Conservation (phyloP, 2,797 vertebrate species). For the Lophius americanus region DNA sequence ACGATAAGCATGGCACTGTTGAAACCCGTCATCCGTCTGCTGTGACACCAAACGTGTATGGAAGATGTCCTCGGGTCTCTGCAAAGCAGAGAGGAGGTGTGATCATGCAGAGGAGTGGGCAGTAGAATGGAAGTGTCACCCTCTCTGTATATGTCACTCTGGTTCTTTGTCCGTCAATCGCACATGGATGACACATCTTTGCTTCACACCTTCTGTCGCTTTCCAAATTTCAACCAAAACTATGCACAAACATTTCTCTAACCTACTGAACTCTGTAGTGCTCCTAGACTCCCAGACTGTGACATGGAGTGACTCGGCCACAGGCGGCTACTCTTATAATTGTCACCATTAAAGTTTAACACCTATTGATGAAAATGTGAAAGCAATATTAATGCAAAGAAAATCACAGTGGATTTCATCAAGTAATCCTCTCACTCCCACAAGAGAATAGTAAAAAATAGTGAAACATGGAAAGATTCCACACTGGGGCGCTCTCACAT, state of each 20-base stretch:
- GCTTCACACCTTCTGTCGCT: conserved; percentile 13
- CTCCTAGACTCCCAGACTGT: background rate
- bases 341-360: background rate
- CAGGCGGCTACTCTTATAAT: background rate
- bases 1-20: conserved; percentile 64
- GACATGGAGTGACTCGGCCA: too few species aligned
- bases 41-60: conserved; percentile 69
- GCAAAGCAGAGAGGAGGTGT: conserved; percentile 53
- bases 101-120: conserved; percentile 58
- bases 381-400: too few species aligned
- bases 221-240: conserved; percentile 13
- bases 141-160: conserved; percentile 63
- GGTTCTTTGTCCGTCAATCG: conserved; percentile 36
- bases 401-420: too few species aligned
- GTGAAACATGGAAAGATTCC: too few species aligned
- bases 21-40: conserved; percentile 76
- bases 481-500: too few species aligned
- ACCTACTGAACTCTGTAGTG: background rate
- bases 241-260: conserved; percentile 16
- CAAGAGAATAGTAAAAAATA: too few species aligned
- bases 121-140: conserved; percentile 64
- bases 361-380: background rate
- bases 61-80: conserved; percentile 71
- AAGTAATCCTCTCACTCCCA: too few species aligned
- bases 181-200: conserved; percentile 24